Conservation (phyloP, 2,797 vertebrate species). For the Huso huso region DNA sequence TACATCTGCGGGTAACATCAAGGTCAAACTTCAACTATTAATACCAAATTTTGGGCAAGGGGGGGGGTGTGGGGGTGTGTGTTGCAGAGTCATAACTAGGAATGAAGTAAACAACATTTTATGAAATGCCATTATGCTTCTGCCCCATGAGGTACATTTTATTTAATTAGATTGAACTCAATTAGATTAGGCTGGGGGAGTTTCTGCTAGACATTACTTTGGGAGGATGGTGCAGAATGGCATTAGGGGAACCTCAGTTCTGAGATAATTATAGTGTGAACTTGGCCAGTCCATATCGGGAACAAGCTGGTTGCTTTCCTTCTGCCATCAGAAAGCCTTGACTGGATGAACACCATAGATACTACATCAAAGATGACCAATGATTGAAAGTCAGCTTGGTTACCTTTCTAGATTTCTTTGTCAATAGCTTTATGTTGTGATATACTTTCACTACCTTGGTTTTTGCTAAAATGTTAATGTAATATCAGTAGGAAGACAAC, state of each 20-base stretch:
- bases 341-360: no score
- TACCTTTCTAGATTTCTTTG: no score
- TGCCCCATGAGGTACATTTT: no score
- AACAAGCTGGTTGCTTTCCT: neutral
- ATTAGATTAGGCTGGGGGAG: neutral
- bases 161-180: neutral
- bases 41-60: neutral
- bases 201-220: neutral
- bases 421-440: no score
- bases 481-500: no score
- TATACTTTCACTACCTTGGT: no score
- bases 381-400: no score
- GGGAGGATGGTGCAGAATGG: neutral
- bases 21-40: neutral
- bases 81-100: neutral
- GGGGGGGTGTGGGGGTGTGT: neutral
- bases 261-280: neutral
- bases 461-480: no score
- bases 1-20: conserved; percentile 20
- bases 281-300: neutral
- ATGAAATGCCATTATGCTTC: neutral
- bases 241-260: neutral
- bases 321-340: no score
- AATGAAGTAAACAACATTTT: neutral
- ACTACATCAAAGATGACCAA: no score